phyloP scores from a whole-genome alignment of 2,113 vertebrate genomes.

The Alligator sinensis region DNA sequence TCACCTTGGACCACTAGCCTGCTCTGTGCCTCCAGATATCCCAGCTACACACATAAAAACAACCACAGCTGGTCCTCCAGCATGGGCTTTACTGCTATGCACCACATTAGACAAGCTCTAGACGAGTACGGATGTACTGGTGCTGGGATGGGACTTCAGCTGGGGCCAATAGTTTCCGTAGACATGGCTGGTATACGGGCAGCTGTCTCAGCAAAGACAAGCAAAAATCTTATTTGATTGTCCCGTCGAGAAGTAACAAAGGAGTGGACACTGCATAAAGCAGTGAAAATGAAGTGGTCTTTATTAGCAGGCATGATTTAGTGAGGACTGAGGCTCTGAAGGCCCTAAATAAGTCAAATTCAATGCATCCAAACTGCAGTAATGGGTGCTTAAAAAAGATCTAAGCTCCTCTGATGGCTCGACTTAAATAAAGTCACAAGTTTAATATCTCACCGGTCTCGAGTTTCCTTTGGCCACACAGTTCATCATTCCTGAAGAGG shows the following conservation, averaged over 20 bases:
- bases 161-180: neutral
- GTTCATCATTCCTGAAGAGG: neutral
- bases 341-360: neutral
- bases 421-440: too few species aligned
- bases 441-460: too few species aligned
- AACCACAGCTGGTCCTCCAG: neutral
- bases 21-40: neutral
- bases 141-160: neutral
- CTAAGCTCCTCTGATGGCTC: neutral
- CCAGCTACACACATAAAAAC: neutral
- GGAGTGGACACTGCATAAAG: neutral
- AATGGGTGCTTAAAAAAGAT: neutral
- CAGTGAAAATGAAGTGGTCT: accelerated
- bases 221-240: neutral
- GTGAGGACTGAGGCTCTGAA: neutral
- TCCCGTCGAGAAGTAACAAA: neutral
- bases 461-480: accelerated
- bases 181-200: neutral
- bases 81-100: neutral
- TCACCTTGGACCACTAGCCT: neutral
- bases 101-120: too few species aligned
- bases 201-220: neutral
- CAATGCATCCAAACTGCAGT: neutral
- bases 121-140: too few species aligned
- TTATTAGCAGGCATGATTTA: neutral